Evolutionary conservation across 1,140 invertebrate species (phyloP).

Genomic region (Tetragonula clypearis): DNA sequence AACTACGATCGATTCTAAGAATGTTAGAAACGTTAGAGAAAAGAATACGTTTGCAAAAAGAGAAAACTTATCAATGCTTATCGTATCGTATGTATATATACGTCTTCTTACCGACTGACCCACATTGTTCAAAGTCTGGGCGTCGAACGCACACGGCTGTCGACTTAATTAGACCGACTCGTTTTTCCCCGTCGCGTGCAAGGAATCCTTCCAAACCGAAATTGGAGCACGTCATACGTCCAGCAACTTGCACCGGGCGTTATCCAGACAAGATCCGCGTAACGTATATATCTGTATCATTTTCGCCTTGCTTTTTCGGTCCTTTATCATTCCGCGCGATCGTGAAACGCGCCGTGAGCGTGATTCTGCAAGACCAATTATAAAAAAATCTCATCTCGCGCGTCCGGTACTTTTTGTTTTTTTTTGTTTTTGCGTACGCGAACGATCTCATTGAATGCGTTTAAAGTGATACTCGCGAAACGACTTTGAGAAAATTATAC

Average conservation of each 20-base stretch:
- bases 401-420: not conserved
- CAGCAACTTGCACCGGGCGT: not conserved
- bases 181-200: conserved; percentile 60
- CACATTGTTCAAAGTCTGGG: conserved; percentile 41
- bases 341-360: not conserved
- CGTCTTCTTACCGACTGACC: conserved; percentile 50
- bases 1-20: too few relatives aligned
- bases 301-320: conserved; percentile 25
- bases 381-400: not conserved
- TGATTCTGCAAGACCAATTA: not conserved
- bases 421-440: not conserved
- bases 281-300: conserved; percentile 33
- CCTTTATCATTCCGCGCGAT: not conserved
- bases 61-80: not conserved
- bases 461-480: not conserved
- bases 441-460: not conserved
- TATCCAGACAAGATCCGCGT: conserved; percentile 37
- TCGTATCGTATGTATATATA: not conserved
- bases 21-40: too few relatives aligned
- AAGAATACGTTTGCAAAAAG: not conserved
- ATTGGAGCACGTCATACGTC: conserved; percentile 55
- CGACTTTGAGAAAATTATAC: not conserved
- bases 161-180: conserved; percentile 53
- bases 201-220: conserved; percentile 51
- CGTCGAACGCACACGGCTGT: conserved; percentile 34